Conservation (phyloP, 2,113 vertebrate genomes). For the Trochalopteron elliotii region DNA sequence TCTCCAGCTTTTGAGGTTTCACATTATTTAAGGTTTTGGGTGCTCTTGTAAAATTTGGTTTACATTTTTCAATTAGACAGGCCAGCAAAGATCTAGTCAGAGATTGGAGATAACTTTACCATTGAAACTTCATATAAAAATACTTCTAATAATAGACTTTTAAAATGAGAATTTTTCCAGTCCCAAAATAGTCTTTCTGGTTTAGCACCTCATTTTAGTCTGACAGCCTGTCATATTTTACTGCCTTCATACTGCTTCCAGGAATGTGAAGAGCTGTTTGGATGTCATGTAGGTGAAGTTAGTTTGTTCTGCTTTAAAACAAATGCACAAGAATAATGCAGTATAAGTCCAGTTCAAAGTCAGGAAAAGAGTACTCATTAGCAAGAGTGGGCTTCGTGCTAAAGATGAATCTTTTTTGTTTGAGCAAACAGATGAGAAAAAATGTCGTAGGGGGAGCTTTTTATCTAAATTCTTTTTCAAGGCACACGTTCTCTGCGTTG, state of each 20-base stretch:
- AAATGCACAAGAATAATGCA: neutral
- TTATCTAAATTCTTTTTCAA: neutral
- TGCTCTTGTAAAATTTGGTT: neutral
- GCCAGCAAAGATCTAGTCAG: neutral
- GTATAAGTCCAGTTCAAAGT: neutral
- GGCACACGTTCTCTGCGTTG: neutral
- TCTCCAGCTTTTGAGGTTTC: neutral
- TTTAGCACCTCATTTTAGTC: constrained; percentile 57
- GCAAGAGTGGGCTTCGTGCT: neutral
- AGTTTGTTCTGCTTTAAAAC: constrained; percentile 39
- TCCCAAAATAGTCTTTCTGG: constrained; percentile 58
- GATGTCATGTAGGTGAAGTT: constrained; percentile 55
- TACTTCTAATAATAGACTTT: constrained; percentile 44
- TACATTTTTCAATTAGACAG: constrained; percentile 20
- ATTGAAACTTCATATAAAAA: constrained; percentile 38
- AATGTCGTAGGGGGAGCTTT: neutral
- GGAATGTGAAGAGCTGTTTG: constrained; percentile 40
- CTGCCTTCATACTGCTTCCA: constrained; percentile 46
- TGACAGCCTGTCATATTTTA: constrained; percentile 62
- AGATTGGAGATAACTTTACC: constrained; percentile 24
- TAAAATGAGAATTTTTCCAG: constrained; percentile 56
- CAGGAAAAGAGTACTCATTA: neutral
- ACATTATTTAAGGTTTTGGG: neutral
- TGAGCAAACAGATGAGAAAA: neutral
- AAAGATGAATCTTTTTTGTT: neutral